Evolutionary conservation across 1,140 invertebrate genomes (phyloP).

Genomic region (Solen grandis): DNA sequence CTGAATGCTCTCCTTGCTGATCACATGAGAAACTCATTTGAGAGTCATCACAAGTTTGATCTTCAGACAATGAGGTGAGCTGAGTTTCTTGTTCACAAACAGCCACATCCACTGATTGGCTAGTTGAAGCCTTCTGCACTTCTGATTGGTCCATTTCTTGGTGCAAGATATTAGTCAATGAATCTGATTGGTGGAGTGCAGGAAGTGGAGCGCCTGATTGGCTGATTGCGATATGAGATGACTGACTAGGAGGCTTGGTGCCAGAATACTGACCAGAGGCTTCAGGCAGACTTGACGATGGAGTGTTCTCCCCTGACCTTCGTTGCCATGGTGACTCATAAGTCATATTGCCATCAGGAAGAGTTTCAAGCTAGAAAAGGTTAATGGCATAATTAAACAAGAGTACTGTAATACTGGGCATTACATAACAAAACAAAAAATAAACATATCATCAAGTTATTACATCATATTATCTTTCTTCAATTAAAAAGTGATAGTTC

Average conservation of each 20-base stretch:
- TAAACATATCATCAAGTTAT: too few species aligned
- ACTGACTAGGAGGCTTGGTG: neutral
- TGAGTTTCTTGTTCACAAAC: slow-evolving; percentile 47
- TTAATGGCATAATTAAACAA: too few species aligned
- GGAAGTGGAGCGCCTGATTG: slow-evolving; percentile 41
- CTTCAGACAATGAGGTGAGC: slow-evolving; percentile 44
- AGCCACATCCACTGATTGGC: slow-evolving; percentile 17
- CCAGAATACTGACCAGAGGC: neutral
- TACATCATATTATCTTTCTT: too few species aligned
- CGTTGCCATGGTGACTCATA: slow-evolving; percentile 51
- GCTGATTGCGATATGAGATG: slow-evolving; percentile 4
- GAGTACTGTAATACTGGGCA: too few species aligned
- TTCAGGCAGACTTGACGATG: neutral
- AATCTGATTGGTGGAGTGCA: slow-evolving; percentile 41
- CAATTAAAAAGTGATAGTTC: too few species aligned
- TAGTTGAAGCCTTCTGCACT: neutral
- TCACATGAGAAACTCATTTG: slow-evolving; percentile 38
- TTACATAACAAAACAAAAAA: too few species aligned
- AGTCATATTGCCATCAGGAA: slow-evolving; percentile 1
- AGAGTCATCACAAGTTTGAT: slow-evolving; percentile 47
- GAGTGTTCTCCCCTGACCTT: slow-evolving; percentile 28
- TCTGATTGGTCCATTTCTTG: slow-evolving; percentile 43
- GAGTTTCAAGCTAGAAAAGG: slow-evolving; percentile 17
- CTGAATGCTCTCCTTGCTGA: slow-evolving; percentile 38
- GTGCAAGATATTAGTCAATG: slow-evolving; percentile 12